Evolutionary conservation across 1,140 invertebrate species (phyloP).

Genomic region (Lasioglossum albipes): DNA sequence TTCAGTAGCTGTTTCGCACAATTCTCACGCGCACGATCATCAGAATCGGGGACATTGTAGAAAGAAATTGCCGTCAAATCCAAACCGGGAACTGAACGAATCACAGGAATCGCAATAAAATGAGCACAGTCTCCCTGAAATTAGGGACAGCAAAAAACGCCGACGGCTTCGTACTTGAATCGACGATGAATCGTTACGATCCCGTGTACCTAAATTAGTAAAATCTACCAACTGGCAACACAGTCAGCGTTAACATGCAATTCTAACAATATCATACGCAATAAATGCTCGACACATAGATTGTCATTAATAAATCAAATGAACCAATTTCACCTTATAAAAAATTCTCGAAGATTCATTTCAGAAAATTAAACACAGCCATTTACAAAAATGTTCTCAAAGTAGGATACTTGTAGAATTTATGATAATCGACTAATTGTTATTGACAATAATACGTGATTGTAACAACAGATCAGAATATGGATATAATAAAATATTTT

Average conservation of each 20-base stretch:
- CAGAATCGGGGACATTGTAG: slow-evolving; percentile 50
- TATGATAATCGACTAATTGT: too few species aligned
- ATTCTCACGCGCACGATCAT: slow-evolving; percentile 66
- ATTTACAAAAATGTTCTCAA: too few species aligned
- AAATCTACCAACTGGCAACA: not conserved
- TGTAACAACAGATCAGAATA: too few species aligned
- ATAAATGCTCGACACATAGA: too few species aligned
- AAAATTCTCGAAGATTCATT: too few species aligned
- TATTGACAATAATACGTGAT: too few species aligned
- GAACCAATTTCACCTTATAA: too few species aligned
- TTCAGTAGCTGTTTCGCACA: slow-evolving; percentile 64
- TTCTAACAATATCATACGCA: not conserved
- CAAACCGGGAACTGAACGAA: slow-evolving; percentile 43
- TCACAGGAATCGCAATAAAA: slow-evolving; percentile 57
- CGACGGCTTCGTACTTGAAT: slow-evolving; percentile 20
- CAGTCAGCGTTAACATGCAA: not conserved
- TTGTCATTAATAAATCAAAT: too few species aligned
- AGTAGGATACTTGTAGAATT: too few species aligned
- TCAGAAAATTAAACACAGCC: too few species aligned
- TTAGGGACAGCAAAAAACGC: slow-evolving; percentile 33
- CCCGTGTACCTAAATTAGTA: not conserved
- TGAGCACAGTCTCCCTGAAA: slow-evolving; percentile 16
- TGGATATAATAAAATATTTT: too few species aligned
- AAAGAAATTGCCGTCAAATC: slow-evolving; percentile 51
- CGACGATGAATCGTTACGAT: slow-evolving; percentile 14